Base-by-base conservation (phyloP, 2,113 vertebrate species). In the Pelodiscus sinensis region DNA sequence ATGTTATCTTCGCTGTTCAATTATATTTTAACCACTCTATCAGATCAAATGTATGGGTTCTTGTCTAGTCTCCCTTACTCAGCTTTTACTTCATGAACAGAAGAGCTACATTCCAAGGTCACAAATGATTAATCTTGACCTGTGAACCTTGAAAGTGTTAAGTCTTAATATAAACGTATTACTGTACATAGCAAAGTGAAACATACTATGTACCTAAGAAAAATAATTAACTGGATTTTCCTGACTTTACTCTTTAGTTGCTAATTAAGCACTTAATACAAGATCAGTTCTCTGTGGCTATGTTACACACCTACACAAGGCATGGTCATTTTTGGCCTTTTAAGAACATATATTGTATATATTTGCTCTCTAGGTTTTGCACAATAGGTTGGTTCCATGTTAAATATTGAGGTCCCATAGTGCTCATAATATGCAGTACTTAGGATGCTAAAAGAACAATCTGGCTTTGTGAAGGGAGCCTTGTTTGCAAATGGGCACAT, bases 121-220 rank as follows among this genome's bases (percentile, higher is more conserved):
- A 94, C 80, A 54, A 29, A 84, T 96, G 96, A 97, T 97, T 96
- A 95, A 95, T 96, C 94, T 85, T 94, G 90, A 96, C 95, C 95
- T 0, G 0, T 56, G 94, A 96, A 94, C 95, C 92, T 57, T 86
- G 83, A 81, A 85, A 95, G 87, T 81, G 83, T 93, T 44, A 89
- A 93, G 90, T 85, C 94, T 96, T 95, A 84, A 92, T 88, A 82
- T 35, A 92, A 96, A 94, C 79, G 82, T 82, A 90, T 96, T 87
- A 85, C 86, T 88, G 83, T 86, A 75, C 86, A 75, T 14, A 78
- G 83, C 44, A 24, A 89, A 91, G 75, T 19, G 85, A 93, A 92
- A 96, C 38, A 77, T 90, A 56, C 86, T 85, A 81, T 80, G 86
- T 86, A 75, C 82, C 90, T 90, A 83, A 71, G 86, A 86, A 84